Evolutionary conservation across 37 sponge, comb jelly and placozoan species (phyloP), one percentile per base, ranked within the genome.

Genomic region (Beroe ovata): DNA sequence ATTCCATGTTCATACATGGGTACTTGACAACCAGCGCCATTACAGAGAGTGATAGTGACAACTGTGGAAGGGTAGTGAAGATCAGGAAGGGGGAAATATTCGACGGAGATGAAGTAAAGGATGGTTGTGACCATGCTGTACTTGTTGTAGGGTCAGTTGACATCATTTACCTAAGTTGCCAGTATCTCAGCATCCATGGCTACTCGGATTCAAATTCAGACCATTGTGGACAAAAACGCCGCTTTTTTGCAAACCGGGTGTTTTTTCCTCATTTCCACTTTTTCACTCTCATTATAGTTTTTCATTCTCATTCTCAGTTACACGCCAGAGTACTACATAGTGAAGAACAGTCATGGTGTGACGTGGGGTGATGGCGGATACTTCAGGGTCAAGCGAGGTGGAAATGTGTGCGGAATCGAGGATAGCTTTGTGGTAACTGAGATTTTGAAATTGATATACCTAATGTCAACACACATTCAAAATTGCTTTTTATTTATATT

Each of bases 281-380:
- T n/a, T n/a, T n/a, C n/a, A n/a, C n/a, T n/a, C n/a, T n/a, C n/a
- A n/a, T n/a, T n/a, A n/a, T n/a, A n/a, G n/a, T n/a, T n/a, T n/a
- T n/a, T n/a, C n/a, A n/a, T n/a, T 47, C 11, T 47, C 54, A 47
- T 3, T 30, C 34, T 8, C 69, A 66, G 69, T 14, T 77, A 77
- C 84, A 77, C 84, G 26, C 84, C 84, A 2, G 84, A 77, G 20
- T 77, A 77, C 84, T 77, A 77, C 54, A 77, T 77, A 77, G 84
- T 42, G 25, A 16, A 42, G 42, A 42, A 77, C 28, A 77, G 84
- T 23, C 42, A 42, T 25, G 84, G 84, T 14, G 84, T 77, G 1
- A 41, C 84, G 0, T 42, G 54, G 54, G 84, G 84, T 22, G 54
- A 77, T 26, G 29, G 38, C 19, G 84, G 84, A 1, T 77, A 77